Conservation (phyloP, 1,140 invertebrate species). For the Bombus confusus region DNA sequence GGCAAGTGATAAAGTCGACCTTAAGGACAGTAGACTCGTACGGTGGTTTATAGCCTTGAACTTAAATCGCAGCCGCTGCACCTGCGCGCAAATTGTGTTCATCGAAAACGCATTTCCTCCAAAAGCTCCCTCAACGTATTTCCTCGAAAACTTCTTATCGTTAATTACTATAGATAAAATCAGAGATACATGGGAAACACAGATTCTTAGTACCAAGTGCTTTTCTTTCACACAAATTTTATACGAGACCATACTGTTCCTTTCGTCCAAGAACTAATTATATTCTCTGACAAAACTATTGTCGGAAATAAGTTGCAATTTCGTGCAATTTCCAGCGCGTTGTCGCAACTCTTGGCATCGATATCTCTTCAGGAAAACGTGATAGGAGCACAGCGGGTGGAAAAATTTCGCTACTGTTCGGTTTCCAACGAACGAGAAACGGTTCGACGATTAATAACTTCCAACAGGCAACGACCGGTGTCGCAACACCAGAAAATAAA, state of each 20-base stretch:
- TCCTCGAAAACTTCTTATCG: not conserved
- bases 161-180: no score
- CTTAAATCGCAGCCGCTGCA: constrained; percentile 17
- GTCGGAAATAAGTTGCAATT: not conserved
- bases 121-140: not conserved
- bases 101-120: not conserved
- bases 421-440: not conserved
- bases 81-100: not conserved
- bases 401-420: constrained; percentile 10
- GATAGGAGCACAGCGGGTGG: not conserved
- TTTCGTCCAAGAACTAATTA: not conserved
- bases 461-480: constrained; percentile 10
- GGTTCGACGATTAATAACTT: constrained; percentile 30
- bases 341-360: not conserved
- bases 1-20: constrained; percentile 66
- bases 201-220: no score
- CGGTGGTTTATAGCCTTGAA: constrained; percentile 54
- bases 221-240: no score
- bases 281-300: not conserved
- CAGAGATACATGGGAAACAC: no score
- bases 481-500: constrained; percentile 45
- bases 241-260: no score
- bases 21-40: constrained; percentile 48
- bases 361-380: not conserved
- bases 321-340: no score